Base-by-base conservation (phyloP, 2,113 vertebrate species). In the Bombycilla garrulus region DNA sequence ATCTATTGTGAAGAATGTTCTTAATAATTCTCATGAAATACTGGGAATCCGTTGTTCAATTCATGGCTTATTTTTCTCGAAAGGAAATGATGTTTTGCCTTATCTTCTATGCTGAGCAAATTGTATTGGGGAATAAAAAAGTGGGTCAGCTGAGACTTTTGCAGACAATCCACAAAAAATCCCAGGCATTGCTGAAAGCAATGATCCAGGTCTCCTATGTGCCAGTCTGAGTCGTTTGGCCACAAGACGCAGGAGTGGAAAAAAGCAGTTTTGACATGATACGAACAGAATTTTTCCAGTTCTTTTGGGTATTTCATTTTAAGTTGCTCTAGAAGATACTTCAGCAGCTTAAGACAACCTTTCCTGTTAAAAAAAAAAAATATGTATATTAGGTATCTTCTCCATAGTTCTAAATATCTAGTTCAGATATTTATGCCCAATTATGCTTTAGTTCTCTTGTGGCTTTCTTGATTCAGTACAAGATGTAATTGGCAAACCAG, bases 101-200 rank as follows among this genome's bases (percentile, higher is more conserved):
- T 92, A 21, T 82, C 66, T 87, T 97, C 95, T 10, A 15, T 3
- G 2, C 95, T 92, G 24, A 99, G 87, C 5, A 99, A 95, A 92
- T 99, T 99, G 83, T 98, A 97, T 13, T 17, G 64, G 38, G 99
- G 98, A 92, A 99, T 97, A 94, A 99, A 99, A 95, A 98, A 99
- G 92, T 99, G 98, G 5, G 58, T 17, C 33, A 99, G 98, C 6
- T 61, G 0, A 20, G 88, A 88, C 0, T 8, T 31, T 56, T 80
- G 56, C 47, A 99, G 97, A 67, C 97, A 91, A 9, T 24, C 4
- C 35, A 98, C 78, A 65, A 99, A 99, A 87, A 98, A 98, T 0
- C 5, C 0, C 72, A 99, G 85, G 7, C 97, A 97, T 8, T 47
- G 62, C 42, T 96, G 88, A 91, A 99, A 99, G 81, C 98, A 98